A percentile compares a stretch with the other conserved stretches of the same genome.
Evolutionary conservation across 2,797 vertebrate genomes (phyloP).

Genomic region (Cygnus olor): DNA sequence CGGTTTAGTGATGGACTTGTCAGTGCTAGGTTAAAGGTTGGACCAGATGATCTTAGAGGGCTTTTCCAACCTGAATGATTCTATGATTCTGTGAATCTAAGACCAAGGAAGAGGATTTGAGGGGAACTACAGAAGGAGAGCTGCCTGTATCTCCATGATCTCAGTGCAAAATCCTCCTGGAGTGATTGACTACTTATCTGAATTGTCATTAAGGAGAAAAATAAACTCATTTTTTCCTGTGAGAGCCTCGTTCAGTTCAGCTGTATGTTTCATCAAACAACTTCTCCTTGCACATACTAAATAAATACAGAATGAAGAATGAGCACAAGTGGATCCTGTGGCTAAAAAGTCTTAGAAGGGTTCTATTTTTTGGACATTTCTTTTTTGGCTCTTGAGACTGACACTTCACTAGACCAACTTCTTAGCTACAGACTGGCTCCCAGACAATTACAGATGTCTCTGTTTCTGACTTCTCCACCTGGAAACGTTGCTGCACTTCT

Average conservation of each 20-base stretch:
- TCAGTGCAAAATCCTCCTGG: background rate
- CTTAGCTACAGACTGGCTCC: background rate
- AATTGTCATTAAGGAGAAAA: slow-evolving; percentile 33
- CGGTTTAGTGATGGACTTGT: too few relatives aligned
- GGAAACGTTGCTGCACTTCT: slow-evolving; percentile 1
- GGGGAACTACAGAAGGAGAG: background rate
- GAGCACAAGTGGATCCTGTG: background rate
- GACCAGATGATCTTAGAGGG: too few relatives aligned
- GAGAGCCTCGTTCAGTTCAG: slow-evolving; percentile 23
- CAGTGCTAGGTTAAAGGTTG: too few relatives aligned
- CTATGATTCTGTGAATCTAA: background rate
- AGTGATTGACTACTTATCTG: background rate
- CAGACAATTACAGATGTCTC: background rate
- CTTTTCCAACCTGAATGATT: too few relatives aligned
- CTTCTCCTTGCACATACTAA: slow-evolving; percentile 29
- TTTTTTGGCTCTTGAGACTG: background rate
- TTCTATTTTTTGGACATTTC: background rate
- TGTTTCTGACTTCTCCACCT: background rate
- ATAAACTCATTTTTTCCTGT: slow-evolving; percentile 24
- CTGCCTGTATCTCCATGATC: background rate
- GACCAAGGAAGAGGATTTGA: background rate
- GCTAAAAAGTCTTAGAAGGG: background rate
- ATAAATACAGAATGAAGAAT: slow-evolving; percentile 15
- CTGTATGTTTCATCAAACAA: slow-evolving; percentile 9
- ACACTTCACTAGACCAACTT: background rate